Conservation (phyloP, 2,888 invertebrate species). For the Ecliptopera silaceata region DNA sequence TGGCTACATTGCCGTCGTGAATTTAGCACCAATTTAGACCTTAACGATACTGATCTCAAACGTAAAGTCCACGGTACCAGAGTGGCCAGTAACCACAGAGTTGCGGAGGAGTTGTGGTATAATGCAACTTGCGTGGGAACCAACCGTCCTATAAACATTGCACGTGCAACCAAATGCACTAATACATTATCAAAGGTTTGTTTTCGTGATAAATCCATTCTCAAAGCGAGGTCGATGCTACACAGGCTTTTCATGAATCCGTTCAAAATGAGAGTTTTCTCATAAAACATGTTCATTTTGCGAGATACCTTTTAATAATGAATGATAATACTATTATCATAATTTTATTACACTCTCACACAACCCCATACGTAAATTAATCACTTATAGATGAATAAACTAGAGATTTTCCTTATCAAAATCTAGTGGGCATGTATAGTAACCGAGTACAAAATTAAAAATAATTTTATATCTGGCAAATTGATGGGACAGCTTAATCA, state of each 20-base stretch:
- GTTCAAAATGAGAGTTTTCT: background rate
- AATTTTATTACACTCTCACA: too few species aligned
- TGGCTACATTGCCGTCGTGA: constrained; percentile 10
- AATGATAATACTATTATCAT: too few species aligned
- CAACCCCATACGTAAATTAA: too few species aligned
- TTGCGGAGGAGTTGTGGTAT: constrained; percentile 57
- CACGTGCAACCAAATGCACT: constrained; percentile 40
- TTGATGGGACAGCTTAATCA: constrained; percentile 44
- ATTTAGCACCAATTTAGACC: constrained; percentile 14
- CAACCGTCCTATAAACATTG: constrained; percentile 53
- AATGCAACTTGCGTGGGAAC: constrained; percentile 66
- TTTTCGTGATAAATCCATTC: constrained; percentile 21
- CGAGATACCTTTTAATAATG: too few species aligned
- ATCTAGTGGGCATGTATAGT: background rate
- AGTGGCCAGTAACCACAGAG: constrained; percentile 46
- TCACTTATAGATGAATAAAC: too few species aligned
- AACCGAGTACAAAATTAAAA: constrained; percentile 3
- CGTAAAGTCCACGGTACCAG: constrained; percentile 13
- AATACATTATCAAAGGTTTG: constrained; percentile 25
- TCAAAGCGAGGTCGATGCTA: constrained; percentile 11
- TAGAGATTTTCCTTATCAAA: constrained; percentile 2
- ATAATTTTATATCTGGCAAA: constrained; percentile 34
- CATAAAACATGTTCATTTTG: too few species aligned
- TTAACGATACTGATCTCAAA: constrained; percentile 21
- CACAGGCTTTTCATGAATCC: constrained; percentile 10